These are phyloP conservation scores for Ophion obscuratus DNA, from an alignment of 2,888 invertebrate species.

Conservation along the genomic window DNA sequence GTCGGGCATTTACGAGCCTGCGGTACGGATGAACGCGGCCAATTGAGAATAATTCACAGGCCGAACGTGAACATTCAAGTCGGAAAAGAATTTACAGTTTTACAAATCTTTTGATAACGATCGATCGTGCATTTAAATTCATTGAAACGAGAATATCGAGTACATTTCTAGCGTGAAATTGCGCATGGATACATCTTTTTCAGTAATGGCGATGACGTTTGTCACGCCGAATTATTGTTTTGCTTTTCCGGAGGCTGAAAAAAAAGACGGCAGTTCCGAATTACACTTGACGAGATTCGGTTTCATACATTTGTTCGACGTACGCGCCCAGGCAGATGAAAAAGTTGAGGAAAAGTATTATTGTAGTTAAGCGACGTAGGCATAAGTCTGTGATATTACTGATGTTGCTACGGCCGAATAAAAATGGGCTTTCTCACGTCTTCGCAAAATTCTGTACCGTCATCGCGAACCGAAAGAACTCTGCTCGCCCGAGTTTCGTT, in stretches of 20 bases:
- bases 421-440: slow-evolving; percentile 28
- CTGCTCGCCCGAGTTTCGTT: neutral
- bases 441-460: slow-evolving; percentile 21
- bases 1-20: no score
- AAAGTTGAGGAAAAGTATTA: slow-evolving; percentile 38
- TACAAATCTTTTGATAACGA: no score
- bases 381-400: slow-evolving; percentile 67
- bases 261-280: no score
- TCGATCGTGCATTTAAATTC: no score
- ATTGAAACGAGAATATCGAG: no score
- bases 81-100: no score
- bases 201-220: slow-evolving; percentile 9
- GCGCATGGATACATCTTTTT: neutral
- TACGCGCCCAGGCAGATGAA: slow-evolving; percentile 11
- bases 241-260: no score
- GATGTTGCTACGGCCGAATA: slow-evolving; percentile 53
- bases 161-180: no score
- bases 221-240: slow-evolving; percentile 42
- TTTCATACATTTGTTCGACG: slow-evolving; percentile 42
- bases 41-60: no score
- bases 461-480: slow-evolving; percentile 4
- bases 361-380: slow-evolving; percentile 58
- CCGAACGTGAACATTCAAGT: no score
- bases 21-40: no score
- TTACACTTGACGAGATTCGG: slow-evolving; percentile 6